phyloP scores from a whole-genome alignment of 2,888 invertebrate genomes.

The Sesia apiformis region DNA sequence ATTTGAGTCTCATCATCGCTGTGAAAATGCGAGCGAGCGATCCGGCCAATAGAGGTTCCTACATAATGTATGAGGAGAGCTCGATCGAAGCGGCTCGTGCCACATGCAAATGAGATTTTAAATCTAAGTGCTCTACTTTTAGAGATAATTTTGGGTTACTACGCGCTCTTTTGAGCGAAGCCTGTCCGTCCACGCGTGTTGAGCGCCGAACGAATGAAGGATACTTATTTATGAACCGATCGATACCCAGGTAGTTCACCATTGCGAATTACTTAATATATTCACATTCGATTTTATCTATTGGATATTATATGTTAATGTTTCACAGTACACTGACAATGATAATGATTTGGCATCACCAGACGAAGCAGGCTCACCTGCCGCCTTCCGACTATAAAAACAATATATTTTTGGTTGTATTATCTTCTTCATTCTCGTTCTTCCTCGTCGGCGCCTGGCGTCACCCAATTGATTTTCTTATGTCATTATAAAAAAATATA shows the following conservation, averaged over 20 bases:
- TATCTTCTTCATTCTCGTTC: no score
- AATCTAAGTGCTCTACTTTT: conserved; percentile 1
- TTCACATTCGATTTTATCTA: no score
- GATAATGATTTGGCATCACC: no score
- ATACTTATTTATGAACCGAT: conserved; percentile 26
- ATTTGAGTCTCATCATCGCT: conserved; percentile 22
- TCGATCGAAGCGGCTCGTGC: background rate
- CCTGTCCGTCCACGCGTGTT: conserved; percentile 16
- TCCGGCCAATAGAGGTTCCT: conserved; percentile 22
- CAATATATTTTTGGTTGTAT: no score
- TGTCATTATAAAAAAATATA: no score
- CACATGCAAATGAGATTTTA: background rate
- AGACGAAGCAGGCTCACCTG: no score
- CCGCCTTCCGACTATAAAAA: no score
- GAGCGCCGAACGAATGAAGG: conserved; percentile 24
- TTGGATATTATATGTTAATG: no score
- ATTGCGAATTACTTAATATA: conserved; percentile 1
- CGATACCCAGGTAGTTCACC: conserved; percentile 4
- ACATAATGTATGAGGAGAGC: conserved; percentile 34
- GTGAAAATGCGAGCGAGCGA: conserved; percentile 13
- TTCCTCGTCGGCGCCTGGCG: no score
- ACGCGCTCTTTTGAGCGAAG: background rate
- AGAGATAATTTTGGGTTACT: background rate
- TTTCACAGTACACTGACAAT: no score
- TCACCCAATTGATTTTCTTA: no score